Conservation (phyloP, 2,888 invertebrate genomes). For the Chromoteleia sp. region DNA sequence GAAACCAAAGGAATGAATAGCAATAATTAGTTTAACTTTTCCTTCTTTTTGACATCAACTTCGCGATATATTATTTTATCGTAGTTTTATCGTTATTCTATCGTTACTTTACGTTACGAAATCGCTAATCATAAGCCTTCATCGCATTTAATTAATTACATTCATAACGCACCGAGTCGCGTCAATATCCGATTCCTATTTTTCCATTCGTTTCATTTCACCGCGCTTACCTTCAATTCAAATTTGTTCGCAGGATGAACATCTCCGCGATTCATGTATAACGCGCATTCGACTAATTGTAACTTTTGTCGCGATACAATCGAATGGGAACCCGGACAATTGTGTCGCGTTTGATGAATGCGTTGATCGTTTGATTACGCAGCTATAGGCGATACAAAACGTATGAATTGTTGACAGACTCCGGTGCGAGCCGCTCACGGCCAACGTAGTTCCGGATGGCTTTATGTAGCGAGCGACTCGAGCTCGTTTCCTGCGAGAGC, state of each 20-base stretch:
- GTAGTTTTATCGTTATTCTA: no score
- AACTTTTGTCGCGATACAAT: slow-evolving; percentile 32
- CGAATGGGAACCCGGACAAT: neutral
- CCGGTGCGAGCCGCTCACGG: slow-evolving; percentile 6
- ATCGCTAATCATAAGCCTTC: no score
- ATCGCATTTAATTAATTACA: slow-evolving; percentile 3
- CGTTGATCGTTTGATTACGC: slow-evolving; percentile 20
- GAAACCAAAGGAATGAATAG: no score
- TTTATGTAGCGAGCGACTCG: slow-evolving; percentile 54
- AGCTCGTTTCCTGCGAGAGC: slow-evolving; percentile 56
- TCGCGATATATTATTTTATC: no score
- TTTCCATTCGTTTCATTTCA: no score
- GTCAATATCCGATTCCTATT: no score
- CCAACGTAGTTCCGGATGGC: slow-evolving; percentile 58
- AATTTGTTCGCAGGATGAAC: slow-evolving; percentile 23
- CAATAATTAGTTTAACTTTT: no score
- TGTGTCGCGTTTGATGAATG: neutral
- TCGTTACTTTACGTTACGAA: no score
- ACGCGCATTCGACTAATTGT: slow-evolving; percentile 8
- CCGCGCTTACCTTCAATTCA: slow-evolving; percentile 5
- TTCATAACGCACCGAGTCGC: no score
- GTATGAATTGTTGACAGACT: slow-evolving; percentile 5
- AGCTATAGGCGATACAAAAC: neutral
- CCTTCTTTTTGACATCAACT: no score
- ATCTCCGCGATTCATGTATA: neutral